Evolutionary conservation across 2,888 invertebrate genomes (phyloP), one percentile per base, ranked within the genome.

Genomic region (Polydrusus tereticollis): DNA sequence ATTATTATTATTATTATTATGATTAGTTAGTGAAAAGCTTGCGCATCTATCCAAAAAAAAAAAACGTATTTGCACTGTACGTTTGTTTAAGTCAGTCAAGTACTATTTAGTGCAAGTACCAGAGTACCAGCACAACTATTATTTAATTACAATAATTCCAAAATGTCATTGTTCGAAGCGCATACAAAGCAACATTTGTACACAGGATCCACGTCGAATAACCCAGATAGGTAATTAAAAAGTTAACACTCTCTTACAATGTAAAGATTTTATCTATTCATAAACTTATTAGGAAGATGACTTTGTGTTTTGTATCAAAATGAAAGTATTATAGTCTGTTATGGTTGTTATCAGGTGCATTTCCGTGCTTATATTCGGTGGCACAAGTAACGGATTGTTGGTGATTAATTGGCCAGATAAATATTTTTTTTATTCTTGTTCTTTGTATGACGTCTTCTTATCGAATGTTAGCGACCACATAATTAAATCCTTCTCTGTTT

Each of bases 281-380:
- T 65, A 65, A 65, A 55, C 41, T 43, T 65, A 65, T 65, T 65
- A 65, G 55, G 43, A 41, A 55, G 55, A 65, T 65, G 65, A 65
- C 41, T 65, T 57, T 18, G 65, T 57, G 38, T 16, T 50, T 38
- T 57, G 12, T 55, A 23, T 59, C 43, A 26, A 59, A 43, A 41
- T 59, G 59, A 59, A 59, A 59, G 59, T 41, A 38, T 59, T 57
- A 16, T 33, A 14, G 18, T 38, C 23, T 20, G 12, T 58, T 58
- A 38, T 21, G 43, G 14, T 59, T 43, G 43, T 43, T 43, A 26
- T 43, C 21, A 10, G 20, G 43, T 29, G 52, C 14, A n/a, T 55
- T 43, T 55, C 16, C 52, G 12, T 55, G 29, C 52, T 14, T 26
- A 23, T n/a, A 23, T 43, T 59, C 23, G 26, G 14, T 43, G 41